Base-by-base conservation (phyloP, 2,797 vertebrate genomes). In the Botia almorhae region DNA sequence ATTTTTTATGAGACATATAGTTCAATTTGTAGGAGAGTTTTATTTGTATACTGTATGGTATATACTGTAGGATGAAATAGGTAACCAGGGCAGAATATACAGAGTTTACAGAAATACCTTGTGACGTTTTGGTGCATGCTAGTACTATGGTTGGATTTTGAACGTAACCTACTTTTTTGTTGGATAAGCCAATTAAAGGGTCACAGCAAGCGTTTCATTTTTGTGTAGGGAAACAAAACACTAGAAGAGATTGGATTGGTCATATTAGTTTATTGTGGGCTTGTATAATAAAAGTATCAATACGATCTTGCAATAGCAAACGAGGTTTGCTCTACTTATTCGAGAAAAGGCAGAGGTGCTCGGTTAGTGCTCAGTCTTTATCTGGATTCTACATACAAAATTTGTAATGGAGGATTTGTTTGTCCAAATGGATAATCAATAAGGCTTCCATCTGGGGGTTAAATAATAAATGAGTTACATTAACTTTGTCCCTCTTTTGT, bases 401-500 rank as follows among this genome's bases (percentile, higher is more conserved):
- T 51, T 19, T 67, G 23, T 58, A 75, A 78, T 73, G 61, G 56
- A 26, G 68, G 58, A 65, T 80, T 33, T 64, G 63, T 76, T 84
- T 48, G 76, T 82, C 55, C 74, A 48, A 26, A 80, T 67, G 63
- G 58, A 76, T 39, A 78, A 63, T 84, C 43, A 12, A 56, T 78
- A 53, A 73, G 7, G 64, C 48, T 51, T 46, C 33, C 48, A 71
- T 74, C 39, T 78, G 36, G 14, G 14, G 67, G 23, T 48, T 69
- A 78, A 48, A 87, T 80, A 87, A 85, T 81, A 46, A 60, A 87
- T 82, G 81, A 72, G 73, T 78, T 71, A 29, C 81, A 83, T 87
- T 82, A 85, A 83, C 74, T 74, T 60, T 69, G 2, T 48, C n/a
- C 33, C 16, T 51, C 61, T 60, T 78, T 80, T 87, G 55, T 82